Percentiles rank a stretch among this genome's conserved stretches.
Evolutionary conservation across 1,140 invertebrate species (phyloP).

Genomic region (Eciton burchellii): DNA sequence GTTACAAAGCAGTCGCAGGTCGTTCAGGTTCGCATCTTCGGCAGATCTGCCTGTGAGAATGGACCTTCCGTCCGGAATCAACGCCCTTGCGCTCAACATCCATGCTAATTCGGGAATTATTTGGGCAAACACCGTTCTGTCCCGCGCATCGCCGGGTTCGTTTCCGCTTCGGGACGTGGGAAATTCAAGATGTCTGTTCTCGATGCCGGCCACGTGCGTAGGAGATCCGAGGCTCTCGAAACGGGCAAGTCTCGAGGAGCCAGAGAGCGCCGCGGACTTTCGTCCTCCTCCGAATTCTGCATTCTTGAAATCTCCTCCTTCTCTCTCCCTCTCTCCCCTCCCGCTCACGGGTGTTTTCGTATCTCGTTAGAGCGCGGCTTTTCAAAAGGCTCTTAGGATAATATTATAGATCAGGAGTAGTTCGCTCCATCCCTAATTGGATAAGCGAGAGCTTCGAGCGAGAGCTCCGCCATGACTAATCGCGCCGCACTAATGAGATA

Average conservation of each 20-base stretch:
- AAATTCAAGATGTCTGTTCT: slow-evolving; percentile 54
- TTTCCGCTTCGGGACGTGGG: slow-evolving; percentile 62
- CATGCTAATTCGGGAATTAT: slow-evolving; percentile 71
- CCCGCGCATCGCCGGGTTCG: slow-evolving; percentile 20
- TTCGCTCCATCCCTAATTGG: slow-evolving; percentile 27
- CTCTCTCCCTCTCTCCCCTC: neutral
- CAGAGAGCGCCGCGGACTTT: slow-evolving; percentile 23
- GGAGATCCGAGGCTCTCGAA: slow-evolving; percentile 49
- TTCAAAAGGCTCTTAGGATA: slow-evolving; percentile 43
- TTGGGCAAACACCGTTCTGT: slow-evolving; percentile 66
- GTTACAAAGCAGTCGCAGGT: no score
- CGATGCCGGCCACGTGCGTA: slow-evolving; percentile 32
- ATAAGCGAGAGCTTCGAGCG: slow-evolving; percentile 37
- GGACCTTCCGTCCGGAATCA: slow-evolving; percentile 42
- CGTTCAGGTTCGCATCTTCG: neutral
- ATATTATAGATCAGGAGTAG: slow-evolving; percentile 40
- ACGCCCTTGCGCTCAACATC: slow-evolving; percentile 53
- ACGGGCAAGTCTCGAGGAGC: slow-evolving; percentile 13
- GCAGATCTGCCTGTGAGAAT: slow-evolving; percentile 21
- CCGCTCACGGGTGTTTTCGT: slow-evolving; percentile 9
- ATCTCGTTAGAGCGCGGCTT: slow-evolving; percentile 42
- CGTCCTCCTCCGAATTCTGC: slow-evolving; percentile 42
- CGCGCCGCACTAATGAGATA: neutral
- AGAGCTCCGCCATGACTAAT: slow-evolving; percentile 21
- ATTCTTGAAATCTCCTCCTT: slow-evolving; percentile 9